phyloP scores from a whole-genome alignment of 1,140 invertebrate species.

The Heliothis subflexa region DNA sequence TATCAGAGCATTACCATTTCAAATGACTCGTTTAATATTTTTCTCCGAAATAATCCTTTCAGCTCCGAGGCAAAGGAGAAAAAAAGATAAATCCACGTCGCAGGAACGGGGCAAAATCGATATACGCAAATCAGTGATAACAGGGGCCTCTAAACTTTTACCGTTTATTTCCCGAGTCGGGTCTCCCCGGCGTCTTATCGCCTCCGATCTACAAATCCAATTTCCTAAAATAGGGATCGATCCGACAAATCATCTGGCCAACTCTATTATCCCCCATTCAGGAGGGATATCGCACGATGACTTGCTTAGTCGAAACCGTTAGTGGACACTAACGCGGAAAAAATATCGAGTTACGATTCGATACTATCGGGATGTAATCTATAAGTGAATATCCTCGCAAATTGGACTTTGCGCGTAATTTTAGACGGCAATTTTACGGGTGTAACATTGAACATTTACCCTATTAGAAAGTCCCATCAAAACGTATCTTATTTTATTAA shows the following conservation, averaged over 20 bases:
- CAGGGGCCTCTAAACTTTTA: conserved; percentile 70
- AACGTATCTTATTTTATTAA: conserved; percentile 29
- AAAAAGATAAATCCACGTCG: conserved; percentile 64
- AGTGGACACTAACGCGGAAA: conserved; percentile 42
- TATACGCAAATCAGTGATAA: conserved; percentile 82
- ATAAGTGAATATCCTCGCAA: neutral
- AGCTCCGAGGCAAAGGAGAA: conserved; percentile 44
- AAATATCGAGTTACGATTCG: conserved; percentile 36
- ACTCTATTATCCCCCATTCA: conserved; percentile 78
- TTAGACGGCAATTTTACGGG: too few species aligned
- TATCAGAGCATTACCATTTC: conserved; percentile 42
- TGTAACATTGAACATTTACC: neutral
- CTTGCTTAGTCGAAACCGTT: conserved; percentile 55
- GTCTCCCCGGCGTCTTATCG: conserved; percentile 51
- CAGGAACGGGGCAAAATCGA: conserved; percentile 65
- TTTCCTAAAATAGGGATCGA: conserved; percentile 86
- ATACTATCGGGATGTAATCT: conserved; percentile 24
- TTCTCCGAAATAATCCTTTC: conserved; percentile 43
- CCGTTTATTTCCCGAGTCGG: conserved; percentile 61
- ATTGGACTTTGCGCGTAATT: conserved; percentile 5
- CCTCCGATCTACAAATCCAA: conserved; percentile 85
- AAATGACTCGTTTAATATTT: conserved; percentile 39
- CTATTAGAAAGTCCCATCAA: neutral
- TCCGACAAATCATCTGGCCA: conserved; percentile 85
- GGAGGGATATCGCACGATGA: conserved; percentile 58